Base-by-base conservation (phyloP, 2,797 vertebrate genomes). In the Melanotaenia pygmaea region DNA sequence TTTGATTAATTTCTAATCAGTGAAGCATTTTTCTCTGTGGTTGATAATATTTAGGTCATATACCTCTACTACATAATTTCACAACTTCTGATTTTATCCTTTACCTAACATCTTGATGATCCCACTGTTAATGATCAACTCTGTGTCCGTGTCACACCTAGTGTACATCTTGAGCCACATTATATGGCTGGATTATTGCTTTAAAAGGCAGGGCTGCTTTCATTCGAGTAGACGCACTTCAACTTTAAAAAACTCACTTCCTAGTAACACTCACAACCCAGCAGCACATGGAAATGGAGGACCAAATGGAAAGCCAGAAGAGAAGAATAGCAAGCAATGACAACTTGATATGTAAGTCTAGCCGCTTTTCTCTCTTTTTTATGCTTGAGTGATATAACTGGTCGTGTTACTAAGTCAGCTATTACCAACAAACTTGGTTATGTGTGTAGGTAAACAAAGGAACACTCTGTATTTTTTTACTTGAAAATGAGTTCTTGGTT, bases 331-430 rank as follows among this genome's bases (percentile, higher is more conserved):
- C 16, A 0, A 93, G 89, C 64, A 88, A 65, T 0, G 91, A 95
- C 0, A 84, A 91, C 58, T 77, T 96, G 26, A 93, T 96, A 82
- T 94, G 96, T 96, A 90, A 93, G 95, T 20, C 12, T 51, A 30
- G 57, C 30, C 8, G 12, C 0, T 5, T 70, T 68, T 67, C 1
- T 4, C 22, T 59, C 53, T 37, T 3, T 37, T 30, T 68, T 60
- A 7, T 3, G 70, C 60, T 51, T 18, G 3, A 30, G 7, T 62
- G 57, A 54, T 16, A 22, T 5, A 16, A 45, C 34, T 20, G 14
- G 12, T n/a, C 60, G 8, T 65, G n/a, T 54, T 43, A 1, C 53
- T 28, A 8, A 56, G 13, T 56, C 6, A 76, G 45, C n/a, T 11
- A 64, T 59, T 10, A 68, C 5, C 11, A 32, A 5, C 5, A 62